A percentile compares a stretch with the other conserved stretches of the same genome.
Evolutionary conservation across 1,140 invertebrate species (phyloP).

Genomic region (Proctacanthus coquilletti): DNA sequence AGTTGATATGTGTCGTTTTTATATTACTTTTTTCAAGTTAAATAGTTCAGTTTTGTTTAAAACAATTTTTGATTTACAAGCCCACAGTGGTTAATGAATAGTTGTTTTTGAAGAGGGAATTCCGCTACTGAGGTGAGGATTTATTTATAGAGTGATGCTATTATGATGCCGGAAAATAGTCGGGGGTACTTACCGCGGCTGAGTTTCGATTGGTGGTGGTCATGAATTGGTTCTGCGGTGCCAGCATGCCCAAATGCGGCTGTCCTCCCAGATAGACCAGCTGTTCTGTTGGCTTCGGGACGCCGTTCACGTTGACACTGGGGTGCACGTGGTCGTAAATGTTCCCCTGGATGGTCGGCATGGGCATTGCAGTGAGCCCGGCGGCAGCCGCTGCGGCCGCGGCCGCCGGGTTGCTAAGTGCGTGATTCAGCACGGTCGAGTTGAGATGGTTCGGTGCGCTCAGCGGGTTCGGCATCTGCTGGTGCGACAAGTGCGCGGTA

Average conservation of each 20-base stretch:
- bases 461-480: conserved; percentile 5
- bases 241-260: conserved; percentile 21
- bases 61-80: neutral
- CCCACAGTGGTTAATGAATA: neutral
- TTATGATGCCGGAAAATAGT: neutral
- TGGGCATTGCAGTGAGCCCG: conserved; percentile 16
- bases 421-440: conserved; percentile 24
- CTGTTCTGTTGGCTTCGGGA: conserved; percentile 23
- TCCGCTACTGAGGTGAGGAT: too few species aligned
- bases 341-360: conserved; percentile 20
- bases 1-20: conserved; percentile 9
- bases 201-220: conserved; percentile 26
- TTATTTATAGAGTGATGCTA: too few species aligned
- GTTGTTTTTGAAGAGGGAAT: neutral
- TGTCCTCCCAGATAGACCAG: conserved; percentile 25
- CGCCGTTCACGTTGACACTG: conserved; percentile 20
- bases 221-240: conserved; percentile 27
- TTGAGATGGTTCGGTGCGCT: conserved; percentile 15
- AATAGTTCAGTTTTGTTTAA: neutral
- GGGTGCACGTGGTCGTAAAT: conserved; percentile 15
- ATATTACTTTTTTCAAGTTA: neutral
- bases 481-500: conserved; percentile 18
- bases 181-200: conserved; percentile 24
- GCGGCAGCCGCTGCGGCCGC: conserved; percentile 15
- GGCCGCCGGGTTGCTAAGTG: conserved; percentile 18